These are phyloP conservation scores for Salarias fasciatus DNA, from an alignment of 2,797 vertebrate genomes.

Conservation along the genomic window DNA sequence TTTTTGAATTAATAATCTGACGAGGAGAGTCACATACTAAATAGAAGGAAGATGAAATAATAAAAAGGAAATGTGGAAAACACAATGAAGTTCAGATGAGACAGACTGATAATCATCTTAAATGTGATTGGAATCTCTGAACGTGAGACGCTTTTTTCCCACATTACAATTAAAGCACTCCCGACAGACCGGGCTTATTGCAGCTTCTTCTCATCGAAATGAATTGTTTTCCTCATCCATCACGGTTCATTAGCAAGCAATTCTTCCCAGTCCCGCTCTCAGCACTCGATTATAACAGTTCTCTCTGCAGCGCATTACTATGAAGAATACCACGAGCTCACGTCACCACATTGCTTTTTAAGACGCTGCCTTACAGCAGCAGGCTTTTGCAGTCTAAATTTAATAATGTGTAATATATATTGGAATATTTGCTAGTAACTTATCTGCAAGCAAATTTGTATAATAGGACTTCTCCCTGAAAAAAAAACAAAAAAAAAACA, in stretches of 20 bases:
- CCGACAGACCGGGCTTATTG: slow-evolving; percentile 3
- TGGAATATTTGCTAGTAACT: no score
- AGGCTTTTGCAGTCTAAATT: no score
- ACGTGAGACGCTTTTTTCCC: neutral
- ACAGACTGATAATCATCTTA: neutral
- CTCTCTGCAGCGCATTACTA: neutral
- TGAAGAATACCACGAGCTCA: neutral
- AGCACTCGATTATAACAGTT: neutral
- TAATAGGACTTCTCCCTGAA: no score
- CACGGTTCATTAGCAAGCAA: slow-evolving; percentile 36
- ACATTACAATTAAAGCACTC: neutral
- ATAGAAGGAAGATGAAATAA: no score
- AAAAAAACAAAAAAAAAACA: no score
- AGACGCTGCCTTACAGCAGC: no score
- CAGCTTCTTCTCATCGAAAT: slow-evolving; percentile 29
- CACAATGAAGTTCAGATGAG: no score
- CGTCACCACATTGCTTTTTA: neutral
- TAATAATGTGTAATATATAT: no score
- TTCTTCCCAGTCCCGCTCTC: neutral
- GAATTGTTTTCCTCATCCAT: slow-evolving; percentile 39
- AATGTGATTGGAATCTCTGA: slow-evolving; percentile 1
- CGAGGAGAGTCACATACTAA: no score
- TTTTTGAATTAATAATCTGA: no score
- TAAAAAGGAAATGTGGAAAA: no score
- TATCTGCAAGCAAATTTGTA: no score